These are phyloP conservation scores for Babyrousa celebensis DNA, from an alignment of 2,797 vertebrate species.

Conservation along the genomic window DNA sequence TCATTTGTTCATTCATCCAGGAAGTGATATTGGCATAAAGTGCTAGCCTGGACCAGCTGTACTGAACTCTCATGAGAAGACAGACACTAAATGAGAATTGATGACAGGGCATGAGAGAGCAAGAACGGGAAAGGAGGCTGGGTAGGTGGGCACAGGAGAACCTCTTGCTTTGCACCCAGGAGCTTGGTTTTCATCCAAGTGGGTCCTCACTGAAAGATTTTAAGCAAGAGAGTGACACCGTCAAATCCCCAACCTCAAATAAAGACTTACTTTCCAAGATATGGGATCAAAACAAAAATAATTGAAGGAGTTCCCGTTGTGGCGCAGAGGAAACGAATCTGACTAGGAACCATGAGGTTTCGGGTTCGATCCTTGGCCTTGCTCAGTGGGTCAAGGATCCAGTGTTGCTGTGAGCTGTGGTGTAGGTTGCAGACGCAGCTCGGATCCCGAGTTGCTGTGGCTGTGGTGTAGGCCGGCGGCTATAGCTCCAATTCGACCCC, in stretches of 20 bases:
- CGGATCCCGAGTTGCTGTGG: too few species aligned
- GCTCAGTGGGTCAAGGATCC: too few species aligned
- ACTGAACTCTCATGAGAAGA: neutral
- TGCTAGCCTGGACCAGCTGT: rapidly evolving
- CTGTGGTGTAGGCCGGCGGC: too few species aligned
- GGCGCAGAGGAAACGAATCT: too few species aligned
- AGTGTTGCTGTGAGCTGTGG: too few species aligned
- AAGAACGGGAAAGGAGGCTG: neutral
- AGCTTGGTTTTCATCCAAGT: neutral
- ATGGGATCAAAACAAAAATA: neutral
- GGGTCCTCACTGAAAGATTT: neutral
- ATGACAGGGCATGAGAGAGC: rapidly evolving
- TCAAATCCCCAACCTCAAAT: too few species aligned
- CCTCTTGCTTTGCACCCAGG: neutral
- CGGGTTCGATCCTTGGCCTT: too few species aligned
- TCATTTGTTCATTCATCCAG: rapidly evolving
- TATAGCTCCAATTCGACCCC: too few species aligned
- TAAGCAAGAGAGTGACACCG: neutral
- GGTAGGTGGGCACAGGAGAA: neutral
- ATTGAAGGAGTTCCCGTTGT: neutral
- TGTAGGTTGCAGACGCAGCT: too few species aligned
- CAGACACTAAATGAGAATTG: rapidly evolving
- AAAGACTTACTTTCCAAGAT: neutral
- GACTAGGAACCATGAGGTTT: too few species aligned
- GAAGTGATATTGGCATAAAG: too few species aligned